A percentile compares a stretch with the other conserved stretches of the same genome.
Evolutionary conservation across 2,113 vertebrate species (phyloP).

Genomic region (Rhinolophus sinicus): DNA sequence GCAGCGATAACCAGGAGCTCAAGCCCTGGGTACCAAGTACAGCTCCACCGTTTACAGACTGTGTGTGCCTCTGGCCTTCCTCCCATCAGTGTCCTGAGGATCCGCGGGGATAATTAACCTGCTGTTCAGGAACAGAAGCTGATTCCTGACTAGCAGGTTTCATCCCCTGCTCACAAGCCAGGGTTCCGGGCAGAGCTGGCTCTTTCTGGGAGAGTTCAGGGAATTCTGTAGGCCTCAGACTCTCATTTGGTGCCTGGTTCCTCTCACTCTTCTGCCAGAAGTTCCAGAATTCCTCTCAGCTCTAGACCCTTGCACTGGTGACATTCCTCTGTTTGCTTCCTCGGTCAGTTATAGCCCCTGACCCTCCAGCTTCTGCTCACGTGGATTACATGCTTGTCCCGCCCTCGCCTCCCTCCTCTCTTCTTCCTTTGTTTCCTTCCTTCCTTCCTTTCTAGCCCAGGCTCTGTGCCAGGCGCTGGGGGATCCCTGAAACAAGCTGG

Average conservation of each 20-base stretch:
- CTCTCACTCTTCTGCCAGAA: background rate
- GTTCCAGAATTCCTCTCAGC: background rate
- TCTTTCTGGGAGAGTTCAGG: background rate
- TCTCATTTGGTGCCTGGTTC: background rate
- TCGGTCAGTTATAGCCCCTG: background rate
- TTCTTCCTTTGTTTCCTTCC: no score
- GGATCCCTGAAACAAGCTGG: background rate
- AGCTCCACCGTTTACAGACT: background rate
- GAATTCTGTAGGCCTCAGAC: background rate
- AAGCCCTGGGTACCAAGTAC: background rate
- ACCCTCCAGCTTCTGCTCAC: background rate
- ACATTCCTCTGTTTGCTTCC: background rate
- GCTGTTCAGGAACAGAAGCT: rapidly evolving
- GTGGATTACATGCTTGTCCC: background rate
- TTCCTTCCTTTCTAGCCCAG: background rate
- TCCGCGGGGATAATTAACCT: rapidly evolving
- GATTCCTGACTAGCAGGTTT: background rate
- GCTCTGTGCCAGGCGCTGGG: background rate
- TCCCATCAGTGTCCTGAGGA: background rate
- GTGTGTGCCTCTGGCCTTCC: background rate
- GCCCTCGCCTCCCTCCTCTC: background rate
- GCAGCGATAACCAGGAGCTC: background rate
- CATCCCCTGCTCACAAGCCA: background rate
- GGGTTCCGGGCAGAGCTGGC: background rate
- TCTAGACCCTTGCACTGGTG: no score